Evolutionary conservation across 1,140 invertebrate species (phyloP).

Genomic region (Lordiphosa stackelbergi): DNA sequence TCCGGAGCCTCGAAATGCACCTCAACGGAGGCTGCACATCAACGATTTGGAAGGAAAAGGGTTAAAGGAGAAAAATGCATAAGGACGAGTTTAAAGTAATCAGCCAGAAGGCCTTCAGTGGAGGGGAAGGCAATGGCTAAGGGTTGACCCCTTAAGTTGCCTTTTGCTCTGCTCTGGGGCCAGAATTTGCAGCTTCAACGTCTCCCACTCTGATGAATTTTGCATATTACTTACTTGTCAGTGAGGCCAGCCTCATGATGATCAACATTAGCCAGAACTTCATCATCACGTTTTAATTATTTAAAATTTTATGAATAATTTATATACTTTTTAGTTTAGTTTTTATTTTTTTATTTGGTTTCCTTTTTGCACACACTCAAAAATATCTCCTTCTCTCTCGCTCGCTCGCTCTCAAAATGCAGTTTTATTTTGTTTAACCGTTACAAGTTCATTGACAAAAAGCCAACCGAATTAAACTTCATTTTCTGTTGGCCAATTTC

Average conservation of each 20-base stretch:
- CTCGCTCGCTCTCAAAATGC: neutral
- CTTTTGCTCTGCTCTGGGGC: too few relatives aligned
- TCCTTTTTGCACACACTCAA: neutral
- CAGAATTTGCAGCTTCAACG: too few relatives aligned
- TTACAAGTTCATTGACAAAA: conserved; percentile 2
- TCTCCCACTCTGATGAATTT: neutral
- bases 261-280: conserved; percentile 49
- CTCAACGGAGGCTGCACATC: conserved; percentile 80
- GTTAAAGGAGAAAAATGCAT: neutral
- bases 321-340: conserved; percentile 10
- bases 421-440: conserved; percentile 21
- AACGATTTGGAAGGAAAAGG: neutral
- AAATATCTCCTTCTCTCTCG: too few relatives aligned
- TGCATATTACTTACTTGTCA: conserved; percentile 50
- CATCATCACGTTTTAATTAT: conserved; percentile 29
- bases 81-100: neutral
- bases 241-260: conserved; percentile 42
- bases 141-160: too few relatives aligned
- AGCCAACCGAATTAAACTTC: too few relatives aligned
- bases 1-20: conserved; percentile 94
- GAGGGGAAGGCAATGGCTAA: too few relatives aligned
- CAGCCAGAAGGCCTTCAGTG: too few relatives aligned
- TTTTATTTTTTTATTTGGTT: conserved; percentile 11
- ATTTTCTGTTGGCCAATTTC: neutral
- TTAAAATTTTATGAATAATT: conserved; percentile 1